Conservation (phyloP, 2,797 vertebrate species). For the Ctenopoma kingsleyae region DNA sequence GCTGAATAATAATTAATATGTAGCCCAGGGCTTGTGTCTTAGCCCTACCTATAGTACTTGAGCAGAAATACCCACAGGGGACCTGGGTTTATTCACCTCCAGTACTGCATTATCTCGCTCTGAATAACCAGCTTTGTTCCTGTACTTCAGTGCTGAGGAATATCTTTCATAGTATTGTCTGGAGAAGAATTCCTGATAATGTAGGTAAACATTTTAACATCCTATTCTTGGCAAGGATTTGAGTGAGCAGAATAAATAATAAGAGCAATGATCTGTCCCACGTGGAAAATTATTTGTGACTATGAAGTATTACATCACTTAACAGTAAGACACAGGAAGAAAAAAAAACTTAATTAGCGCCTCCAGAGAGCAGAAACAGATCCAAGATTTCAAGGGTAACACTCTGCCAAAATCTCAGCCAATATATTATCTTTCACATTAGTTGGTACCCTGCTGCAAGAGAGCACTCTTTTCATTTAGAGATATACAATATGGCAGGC, state of each 20-base stretch:
- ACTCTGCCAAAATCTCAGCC: conserved; percentile 73
- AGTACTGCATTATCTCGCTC: conserved; percentile 25
- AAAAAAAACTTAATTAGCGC: conserved; percentile 65
- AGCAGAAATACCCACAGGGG: conserved; percentile 39
- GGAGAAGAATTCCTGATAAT: conserved; percentile 41
- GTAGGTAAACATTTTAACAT: conserved; percentile 59
- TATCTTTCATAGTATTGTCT: conserved; percentile 9
- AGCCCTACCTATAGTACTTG: conserved; percentile 30
- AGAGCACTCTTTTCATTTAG: conserved; percentile 68
- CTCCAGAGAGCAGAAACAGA: conserved; percentile 69
- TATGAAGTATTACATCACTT: conserved; percentile 74
- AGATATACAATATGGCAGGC: conserved; percentile 72
- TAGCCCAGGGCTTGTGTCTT: conserved; percentile 35
- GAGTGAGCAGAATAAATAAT: conserved; percentile 61
- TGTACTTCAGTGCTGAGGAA: conserved; percentile 14
- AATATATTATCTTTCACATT: conserved; percentile 78
- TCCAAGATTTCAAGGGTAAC: conserved; percentile 77
- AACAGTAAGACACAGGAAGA: conserved; percentile 46
- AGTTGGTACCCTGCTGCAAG: conserved; percentile 57
- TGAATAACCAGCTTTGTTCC: conserved; percentile 34
- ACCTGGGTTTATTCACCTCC: conserved; percentile 46
- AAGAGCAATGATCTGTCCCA: conserved; percentile 66
- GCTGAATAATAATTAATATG: conserved; percentile 57
- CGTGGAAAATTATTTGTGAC: conserved; percentile 69
- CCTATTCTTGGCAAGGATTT: conserved; percentile 44